Evolutionary conservation across 1,140 invertebrate species (phyloP).

Genomic region (Atta cephalotes): DNA sequence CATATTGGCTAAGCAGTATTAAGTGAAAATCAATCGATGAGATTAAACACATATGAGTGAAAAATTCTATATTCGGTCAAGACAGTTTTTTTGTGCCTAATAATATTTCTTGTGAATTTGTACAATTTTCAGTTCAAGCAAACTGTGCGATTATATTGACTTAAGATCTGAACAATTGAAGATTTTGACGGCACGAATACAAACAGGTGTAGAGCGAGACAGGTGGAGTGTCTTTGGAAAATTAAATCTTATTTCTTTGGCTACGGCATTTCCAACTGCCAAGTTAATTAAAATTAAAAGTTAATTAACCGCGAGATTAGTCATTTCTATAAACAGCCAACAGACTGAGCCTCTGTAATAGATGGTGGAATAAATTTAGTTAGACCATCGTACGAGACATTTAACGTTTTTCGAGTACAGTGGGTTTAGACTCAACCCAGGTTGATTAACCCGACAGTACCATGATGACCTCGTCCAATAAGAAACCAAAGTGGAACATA

Average conservation of each 20-base stretch:
- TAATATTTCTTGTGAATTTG: too few relatives aligned
- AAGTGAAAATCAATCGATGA: too few relatives aligned
- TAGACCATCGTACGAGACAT: background rate
- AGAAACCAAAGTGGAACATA: too few relatives aligned
- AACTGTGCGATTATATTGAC: constrained; percentile 15
- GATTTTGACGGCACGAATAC: background rate
- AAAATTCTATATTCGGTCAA: too few relatives aligned
- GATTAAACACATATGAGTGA: too few relatives aligned
- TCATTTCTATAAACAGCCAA: constrained; percentile 50
- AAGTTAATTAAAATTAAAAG: constrained; percentile 43
- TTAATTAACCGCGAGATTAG: constrained; percentile 73
- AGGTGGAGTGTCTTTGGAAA: constrained; percentile 51
- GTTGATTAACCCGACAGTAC: too few relatives aligned
- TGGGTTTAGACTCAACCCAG: too few relatives aligned
- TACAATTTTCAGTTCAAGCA: too few relatives aligned
- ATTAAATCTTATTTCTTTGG: constrained; percentile 19
- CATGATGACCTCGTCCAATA: too few relatives aligned
- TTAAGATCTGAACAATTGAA: constrained; percentile 6
- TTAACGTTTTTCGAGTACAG: background rate
- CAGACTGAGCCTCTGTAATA: background rate
- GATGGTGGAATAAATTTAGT: constrained; percentile 32
- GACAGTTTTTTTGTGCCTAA: too few relatives aligned
- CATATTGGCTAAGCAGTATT: too few relatives aligned
- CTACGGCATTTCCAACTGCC: constrained; percentile 18
- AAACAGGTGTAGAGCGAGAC: constrained; percentile 58